A percentile compares a stretch with the other conserved stretches of the same genome.
These are phyloP conservation scores for Hanleya hanleyi DNA, from an alignment of 2,888 invertebrate genomes.

Conservation along the genomic window DNA sequence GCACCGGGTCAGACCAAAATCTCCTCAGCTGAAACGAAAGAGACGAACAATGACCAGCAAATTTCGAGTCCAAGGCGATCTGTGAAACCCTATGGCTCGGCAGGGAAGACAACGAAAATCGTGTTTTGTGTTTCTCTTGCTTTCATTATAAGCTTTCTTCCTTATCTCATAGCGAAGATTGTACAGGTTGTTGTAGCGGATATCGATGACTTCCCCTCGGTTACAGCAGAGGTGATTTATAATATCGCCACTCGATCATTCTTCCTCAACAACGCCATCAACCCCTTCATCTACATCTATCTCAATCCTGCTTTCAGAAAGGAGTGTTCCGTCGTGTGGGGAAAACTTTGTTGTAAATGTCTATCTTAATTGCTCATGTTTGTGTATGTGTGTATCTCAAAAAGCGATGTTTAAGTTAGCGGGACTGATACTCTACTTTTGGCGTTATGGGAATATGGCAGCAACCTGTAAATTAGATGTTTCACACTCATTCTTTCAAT, in stretches of 20 bases:
- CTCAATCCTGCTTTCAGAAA: not conserved
- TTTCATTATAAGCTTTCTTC: slow-evolving; percentile 63
- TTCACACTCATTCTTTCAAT: too few species aligned
- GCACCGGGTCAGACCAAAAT: not conserved
- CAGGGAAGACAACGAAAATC: slow-evolving; percentile 59
- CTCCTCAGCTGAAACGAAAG: not conserved
- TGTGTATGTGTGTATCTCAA: too few species aligned
- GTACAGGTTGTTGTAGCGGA: not conserved
- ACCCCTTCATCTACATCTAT: slow-evolving; percentile 9
- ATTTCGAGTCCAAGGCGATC: not conserved
- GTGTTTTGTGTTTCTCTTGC: slow-evolving; percentile 63
- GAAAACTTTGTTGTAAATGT: too few species aligned
- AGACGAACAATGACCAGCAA: not conserved
- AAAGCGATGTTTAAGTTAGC: too few species aligned
- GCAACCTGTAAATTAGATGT: too few species aligned
- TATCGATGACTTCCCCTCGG: not conserved
- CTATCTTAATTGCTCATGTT: too few species aligned
- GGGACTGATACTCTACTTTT: too few species aligned
- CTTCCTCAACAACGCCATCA: slow-evolving; percentile 11
- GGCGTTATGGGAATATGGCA: too few species aligned
- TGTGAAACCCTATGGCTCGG: not conserved
- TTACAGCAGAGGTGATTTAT: not conserved
- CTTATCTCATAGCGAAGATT: slow-evolving; percentile 54
- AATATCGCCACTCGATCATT: not conserved
- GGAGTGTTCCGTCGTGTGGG: too few species aligned